A percentile compares a stretch with the other conserved stretches of the same genome.
These are phyloP conservation scores for Cheiracanthium punctorium DNA, from an alignment of 2,888 invertebrate genomes.

Conservation along the genomic window DNA sequence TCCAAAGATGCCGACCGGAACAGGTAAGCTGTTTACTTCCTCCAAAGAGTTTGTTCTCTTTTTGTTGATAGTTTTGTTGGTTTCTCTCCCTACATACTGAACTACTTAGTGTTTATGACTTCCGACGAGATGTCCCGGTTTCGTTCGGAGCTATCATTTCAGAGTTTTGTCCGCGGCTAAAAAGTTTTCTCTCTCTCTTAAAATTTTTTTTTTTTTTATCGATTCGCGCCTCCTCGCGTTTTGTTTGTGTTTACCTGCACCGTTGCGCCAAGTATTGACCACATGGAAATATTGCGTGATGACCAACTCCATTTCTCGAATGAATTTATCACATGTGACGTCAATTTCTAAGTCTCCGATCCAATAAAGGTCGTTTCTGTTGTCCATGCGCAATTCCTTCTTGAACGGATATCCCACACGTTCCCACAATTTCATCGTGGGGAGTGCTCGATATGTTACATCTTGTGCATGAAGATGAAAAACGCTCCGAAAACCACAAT, in stretches of 20 bases:
- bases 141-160: conserved; percentile 29
- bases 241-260: conserved; percentile 45
- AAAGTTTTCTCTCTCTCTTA: neutral
- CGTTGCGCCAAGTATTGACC: conserved; percentile 8
- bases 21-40: conserved; percentile 68
- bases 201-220: conserved; percentile 26
- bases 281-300: conserved; percentile 4
- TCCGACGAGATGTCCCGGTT: conserved; percentile 32
- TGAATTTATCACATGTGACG: conserved; percentile 2
- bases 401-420: neutral
- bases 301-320: neutral
- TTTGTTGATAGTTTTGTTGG: conserved; percentile 43
- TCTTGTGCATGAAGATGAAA: neutral
- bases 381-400: conserved; percentile 1
- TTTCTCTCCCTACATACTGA: conserved; percentile 41
- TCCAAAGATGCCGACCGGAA: conserved; percentile 61
- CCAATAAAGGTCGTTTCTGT: neutral
- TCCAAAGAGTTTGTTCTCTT: conserved; percentile 52
- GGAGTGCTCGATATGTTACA: neutral
- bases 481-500: neutral
- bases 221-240: conserved; percentile 40
- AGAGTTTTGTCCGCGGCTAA: conserved; percentile 8
- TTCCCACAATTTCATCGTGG: neutral
- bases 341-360: neutral
- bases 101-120: conserved; percentile 35